phyloP scores from a whole-genome alignment of 2,797 vertebrate species.

The Oryzias sinensis region DNA sequence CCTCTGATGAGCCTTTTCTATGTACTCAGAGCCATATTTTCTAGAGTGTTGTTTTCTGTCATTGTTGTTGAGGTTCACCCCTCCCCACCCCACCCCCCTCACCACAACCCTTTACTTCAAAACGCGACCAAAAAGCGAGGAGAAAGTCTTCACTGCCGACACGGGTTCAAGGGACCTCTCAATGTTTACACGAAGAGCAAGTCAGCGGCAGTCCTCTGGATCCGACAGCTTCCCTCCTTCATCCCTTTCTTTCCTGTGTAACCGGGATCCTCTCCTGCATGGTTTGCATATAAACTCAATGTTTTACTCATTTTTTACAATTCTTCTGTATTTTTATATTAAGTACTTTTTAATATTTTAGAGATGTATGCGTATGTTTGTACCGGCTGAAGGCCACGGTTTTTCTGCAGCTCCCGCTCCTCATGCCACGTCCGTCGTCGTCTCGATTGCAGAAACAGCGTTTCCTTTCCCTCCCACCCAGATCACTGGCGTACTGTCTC shows the following conservation, averaged over 20 bases:
- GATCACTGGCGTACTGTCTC: no score
- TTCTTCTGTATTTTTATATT: conserved; percentile 87
- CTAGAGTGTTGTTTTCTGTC: conserved; percentile 78
- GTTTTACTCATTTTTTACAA: conserved; percentile 83
- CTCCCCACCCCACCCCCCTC: conserved; percentile 2
- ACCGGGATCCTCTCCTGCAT: conserved; percentile 76
- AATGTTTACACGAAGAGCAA: conserved; percentile 75
- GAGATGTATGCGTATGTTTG: conserved; percentile 78
- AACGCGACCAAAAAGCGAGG: conserved; percentile 67
- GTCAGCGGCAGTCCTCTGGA: conserved; percentile 57
- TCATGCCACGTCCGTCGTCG: conserved; percentile 72
- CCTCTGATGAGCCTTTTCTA: conserved; percentile 76
- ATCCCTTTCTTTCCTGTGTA: conserved; percentile 68
- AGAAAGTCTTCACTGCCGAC: conserved; percentile 76
- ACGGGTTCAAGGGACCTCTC: conserved; percentile 72
- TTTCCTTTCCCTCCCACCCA: no score
- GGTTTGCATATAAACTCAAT: conserved; percentile 81
- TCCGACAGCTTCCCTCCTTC: conserved; percentile 54
- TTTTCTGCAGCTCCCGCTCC: conserved; percentile 73
- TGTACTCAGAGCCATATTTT: conserved; percentile 85
- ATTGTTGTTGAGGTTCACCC: conserved; percentile 58
- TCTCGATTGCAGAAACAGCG: conserved; percentile 48
- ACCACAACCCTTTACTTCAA: conserved; percentile 51
- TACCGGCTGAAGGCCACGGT: conserved; percentile 76
- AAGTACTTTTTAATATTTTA: conserved; percentile 85